phyloP scores from a whole-genome alignment of 2,888 invertebrate species.

The Hydrotaea diabolus region DNA sequence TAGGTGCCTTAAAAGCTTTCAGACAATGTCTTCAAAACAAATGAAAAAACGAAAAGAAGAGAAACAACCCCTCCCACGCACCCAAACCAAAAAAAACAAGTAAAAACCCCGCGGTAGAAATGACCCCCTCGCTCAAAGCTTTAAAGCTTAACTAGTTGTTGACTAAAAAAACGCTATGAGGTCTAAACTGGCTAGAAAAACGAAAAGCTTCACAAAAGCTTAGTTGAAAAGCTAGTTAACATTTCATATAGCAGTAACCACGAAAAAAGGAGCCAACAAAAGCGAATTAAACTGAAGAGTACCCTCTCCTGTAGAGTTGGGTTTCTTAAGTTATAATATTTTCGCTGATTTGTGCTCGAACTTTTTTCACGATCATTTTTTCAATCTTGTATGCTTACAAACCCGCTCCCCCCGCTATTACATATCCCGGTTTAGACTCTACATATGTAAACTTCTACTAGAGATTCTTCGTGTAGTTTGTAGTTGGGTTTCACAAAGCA shows the following conservation, averaged over 20 bases:
- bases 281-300: too few relatives aligned
- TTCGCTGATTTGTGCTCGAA: neutral
- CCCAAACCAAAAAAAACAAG: neutral
- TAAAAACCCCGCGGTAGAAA: neutral
- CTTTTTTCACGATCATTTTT: neutral
- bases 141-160: too few relatives aligned
- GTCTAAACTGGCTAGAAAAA: neutral
- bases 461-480: neutral
- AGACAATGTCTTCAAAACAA: neutral
- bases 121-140: neutral
- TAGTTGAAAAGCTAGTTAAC: too few relatives aligned
- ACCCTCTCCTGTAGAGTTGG: neutral
- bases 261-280: too few relatives aligned
- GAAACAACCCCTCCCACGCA: neutral
- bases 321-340: neutral
- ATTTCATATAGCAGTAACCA: too few relatives aligned
- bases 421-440: neutral
- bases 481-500: neutral
- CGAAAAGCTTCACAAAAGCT: too few relatives aligned
- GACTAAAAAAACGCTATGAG: neutral
- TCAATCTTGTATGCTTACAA: neutral
- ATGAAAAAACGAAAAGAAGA: neutral
- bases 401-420: too few relatives aligned
- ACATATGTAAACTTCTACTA: neutral
- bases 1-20: constrained; percentile 4